Base-by-base conservation (phyloP, 2,888 invertebrate species). In the Cephonodes hylas region DNA sequence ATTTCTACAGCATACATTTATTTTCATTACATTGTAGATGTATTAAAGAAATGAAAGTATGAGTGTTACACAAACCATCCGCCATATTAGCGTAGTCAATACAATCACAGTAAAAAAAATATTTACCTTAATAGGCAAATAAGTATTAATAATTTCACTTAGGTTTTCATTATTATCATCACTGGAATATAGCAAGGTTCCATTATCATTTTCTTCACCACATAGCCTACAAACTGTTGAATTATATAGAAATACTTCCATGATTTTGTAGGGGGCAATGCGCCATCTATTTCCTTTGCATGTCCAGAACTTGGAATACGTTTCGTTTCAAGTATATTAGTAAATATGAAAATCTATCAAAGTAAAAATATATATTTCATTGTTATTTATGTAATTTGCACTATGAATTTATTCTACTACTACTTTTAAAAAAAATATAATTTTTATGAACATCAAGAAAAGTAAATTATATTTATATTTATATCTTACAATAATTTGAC, bases 151-250 rank as follows among this genome's bases (percentile, higher is more conserved):
- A 79, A 95, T 86, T 68, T 93, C 91, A 85, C 94, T 91, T 83
- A 96, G 91, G 89, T 94, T 94, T 72, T 93, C 89, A 71, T 93
- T 93, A 86, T 93, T 93, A 82, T 93, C 93, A 71, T 93, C 92
- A 67, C 76, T 73, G 23, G 89, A 84, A 89, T 94, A 96, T 81
- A 96, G 88, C 77, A 93, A 88, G 69, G 94, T 94, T 65, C 95
- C 95, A 81, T 95, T 95, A 73, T 93, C 91, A 88, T 95, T 96
- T 90, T 95, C 94, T 89, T 95, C 94, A 20, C 94, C 95, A 91
- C 96, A 96, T 84, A 96, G 93, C 87, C 96, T 93, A 89, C 96
- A 96, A 89, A 95, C 93, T 68, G 93, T 93, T 71, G 95, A 95
- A 90, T 96, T 94, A 81, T 94, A 94, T 74, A 95, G 93, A 81